A percentile compares a stretch with the other conserved stretches of the same genome.
These are phyloP conservation scores for Rallus limicola DNA, from an alignment of 2,113 vertebrate species.

Conservation along the genomic window DNA sequence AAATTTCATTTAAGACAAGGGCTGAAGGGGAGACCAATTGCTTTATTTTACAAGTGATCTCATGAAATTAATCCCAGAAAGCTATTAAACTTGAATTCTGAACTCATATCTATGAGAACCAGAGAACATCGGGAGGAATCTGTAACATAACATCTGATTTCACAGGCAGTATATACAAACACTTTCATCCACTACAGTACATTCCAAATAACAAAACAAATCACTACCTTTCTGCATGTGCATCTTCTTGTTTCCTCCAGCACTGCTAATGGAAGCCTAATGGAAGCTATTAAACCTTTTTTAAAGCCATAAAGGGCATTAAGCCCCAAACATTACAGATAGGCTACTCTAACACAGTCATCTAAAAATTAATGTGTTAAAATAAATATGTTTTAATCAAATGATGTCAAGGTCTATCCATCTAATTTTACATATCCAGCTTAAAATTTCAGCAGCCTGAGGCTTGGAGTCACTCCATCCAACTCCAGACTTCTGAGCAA, in stretches of 20 bases:
- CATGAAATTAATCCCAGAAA: neutral
- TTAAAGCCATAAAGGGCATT: slow-evolving; percentile 25
- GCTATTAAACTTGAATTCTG: neutral
- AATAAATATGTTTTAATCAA: slow-evolving; percentile 43
- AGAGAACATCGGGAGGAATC: neutral
- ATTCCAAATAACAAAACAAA: neutral
- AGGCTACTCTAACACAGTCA: neutral
- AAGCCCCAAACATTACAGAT: neutral
- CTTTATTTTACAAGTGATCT: neutral
- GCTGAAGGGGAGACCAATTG: neutral
- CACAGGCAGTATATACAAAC: neutral
- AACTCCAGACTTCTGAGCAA: neutral
- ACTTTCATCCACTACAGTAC: neutral
- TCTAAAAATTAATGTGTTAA: slow-evolving; percentile 34
- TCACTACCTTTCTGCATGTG: neutral
- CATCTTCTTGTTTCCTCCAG: neutral
- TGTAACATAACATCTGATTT: neutral
- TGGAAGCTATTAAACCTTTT: slow-evolving; percentile 40
- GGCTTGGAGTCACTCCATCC: neutral
- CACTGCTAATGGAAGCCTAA: slow-evolving; percentile 39
- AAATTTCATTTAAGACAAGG: neutral
- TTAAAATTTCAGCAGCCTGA: neutral
- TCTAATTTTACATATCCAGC: slow-evolving; percentile 9
- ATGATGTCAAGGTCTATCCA: neutral
- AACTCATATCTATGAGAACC: neutral